phyloP scores from a whole-genome alignment of 2,888 invertebrate species.

The Phyllotreta striolata region DNA sequence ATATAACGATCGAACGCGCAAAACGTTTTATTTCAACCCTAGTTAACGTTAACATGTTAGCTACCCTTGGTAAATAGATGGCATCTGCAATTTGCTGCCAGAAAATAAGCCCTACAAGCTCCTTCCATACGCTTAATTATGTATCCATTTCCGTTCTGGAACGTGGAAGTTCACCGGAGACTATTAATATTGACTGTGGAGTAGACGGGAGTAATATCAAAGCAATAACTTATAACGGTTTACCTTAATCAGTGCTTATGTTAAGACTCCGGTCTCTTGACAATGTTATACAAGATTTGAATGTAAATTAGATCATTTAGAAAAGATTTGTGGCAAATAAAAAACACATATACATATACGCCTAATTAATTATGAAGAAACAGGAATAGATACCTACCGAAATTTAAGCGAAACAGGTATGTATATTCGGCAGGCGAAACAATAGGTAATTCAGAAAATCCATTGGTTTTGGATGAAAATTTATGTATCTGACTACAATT shows the following conservation, averaged over 20 bases:
- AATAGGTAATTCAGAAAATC: too few species aligned
- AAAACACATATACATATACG: neutral
- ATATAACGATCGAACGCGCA: too few species aligned
- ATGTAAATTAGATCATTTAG: neutral
- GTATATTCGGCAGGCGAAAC: too few species aligned
- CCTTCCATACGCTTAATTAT: constrained; percentile 9
- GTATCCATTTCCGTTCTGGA: constrained; percentile 13
- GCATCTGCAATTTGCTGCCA: neutral
- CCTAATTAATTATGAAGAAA: neutral
- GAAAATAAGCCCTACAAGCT: constrained; percentile 2
- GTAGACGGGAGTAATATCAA: constrained; percentile 11
- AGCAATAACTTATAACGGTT: constrained; percentile 4
- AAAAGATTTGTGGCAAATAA: too few species aligned
- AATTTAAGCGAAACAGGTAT: too few species aligned
- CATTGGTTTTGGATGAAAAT: neutral
- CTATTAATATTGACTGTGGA: constrained; percentile 13
- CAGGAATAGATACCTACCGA: too few species aligned
- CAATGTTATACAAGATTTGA: neutral
- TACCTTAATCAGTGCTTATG: constrained; percentile 5
- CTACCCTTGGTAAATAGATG: neutral
- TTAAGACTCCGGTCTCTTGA: neutral
- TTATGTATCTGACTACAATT: neutral
- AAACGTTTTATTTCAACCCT: too few species aligned
- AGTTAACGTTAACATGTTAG: too few species aligned
- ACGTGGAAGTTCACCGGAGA: constrained; percentile 5